Conservation (phyloP, 1,140 invertebrate species). For the Amyelois transitella region DNA sequence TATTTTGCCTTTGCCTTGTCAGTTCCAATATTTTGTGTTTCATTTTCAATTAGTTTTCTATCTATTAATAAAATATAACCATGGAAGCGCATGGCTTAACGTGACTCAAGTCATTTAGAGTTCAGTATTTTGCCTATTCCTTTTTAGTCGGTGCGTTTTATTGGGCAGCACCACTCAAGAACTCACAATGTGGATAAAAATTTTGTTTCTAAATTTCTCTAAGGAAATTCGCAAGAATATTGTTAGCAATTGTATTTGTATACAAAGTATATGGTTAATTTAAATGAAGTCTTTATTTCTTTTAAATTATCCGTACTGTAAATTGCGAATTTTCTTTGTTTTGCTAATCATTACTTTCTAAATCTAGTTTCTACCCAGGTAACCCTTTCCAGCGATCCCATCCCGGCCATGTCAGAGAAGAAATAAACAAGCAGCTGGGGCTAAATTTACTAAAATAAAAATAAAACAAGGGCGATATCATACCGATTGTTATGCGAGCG, state of each 20-base stretch:
- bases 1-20: conserved; percentile 63
- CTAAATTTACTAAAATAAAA: conserved; percentile 21
- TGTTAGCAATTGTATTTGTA: background rate
- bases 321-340: conserved; percentile 42
- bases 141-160: conserved; percentile 37
- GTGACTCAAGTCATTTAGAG: conserved; percentile 40
- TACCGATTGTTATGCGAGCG: too few species aligned
- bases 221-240: conserved; percentile 37
- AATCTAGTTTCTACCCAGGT: conserved; percentile 59
- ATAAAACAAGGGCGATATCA: background rate
- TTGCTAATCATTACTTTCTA: conserved; percentile 30
- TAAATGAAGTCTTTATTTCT: conserved; percentile 5
- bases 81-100: conserved; percentile 64
- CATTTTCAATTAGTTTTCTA: conserved; percentile 35
- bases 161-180: conserved; percentile 70
- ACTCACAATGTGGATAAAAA: conserved; percentile 64
- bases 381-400: conserved; percentile 69
- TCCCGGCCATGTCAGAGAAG: conserved; percentile 76
- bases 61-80: conserved; percentile 51
- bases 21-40: conserved; percentile 28
- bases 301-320: conserved; percentile 4
- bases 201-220: conserved; percentile 34
- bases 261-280: conserved; percentile 10
- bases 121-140: conserved; percentile 31
- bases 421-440: conserved; percentile 71